Evolutionary conservation across 2,797 vertebrate genomes (phyloP).

Genomic region (Hippoglossus hippoglossus): DNA sequence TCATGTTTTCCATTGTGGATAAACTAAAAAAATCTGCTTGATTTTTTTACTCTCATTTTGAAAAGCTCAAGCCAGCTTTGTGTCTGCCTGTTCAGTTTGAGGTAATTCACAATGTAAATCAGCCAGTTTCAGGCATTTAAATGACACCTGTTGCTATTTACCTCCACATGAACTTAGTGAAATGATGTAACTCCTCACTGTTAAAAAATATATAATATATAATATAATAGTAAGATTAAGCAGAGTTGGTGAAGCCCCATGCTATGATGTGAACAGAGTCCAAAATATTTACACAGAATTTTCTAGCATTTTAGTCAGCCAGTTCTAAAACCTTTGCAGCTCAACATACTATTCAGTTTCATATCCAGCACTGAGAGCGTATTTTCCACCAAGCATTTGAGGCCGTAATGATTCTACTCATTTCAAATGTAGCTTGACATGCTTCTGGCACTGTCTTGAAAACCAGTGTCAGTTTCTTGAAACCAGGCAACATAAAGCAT

Average conservation of each 20-base stretch:
- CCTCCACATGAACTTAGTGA: not conserved
- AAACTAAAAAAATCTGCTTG: not conserved
- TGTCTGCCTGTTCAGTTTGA: not conserved
- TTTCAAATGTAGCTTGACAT: slow-evolving; percentile 17
- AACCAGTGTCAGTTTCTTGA: slow-evolving; percentile 9
- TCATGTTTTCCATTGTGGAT: not conserved
- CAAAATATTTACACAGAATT: too few relatives aligned
- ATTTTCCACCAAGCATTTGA: slow-evolving; percentile 17
- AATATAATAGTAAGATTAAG: too few relatives aligned
- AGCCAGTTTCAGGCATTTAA: not conserved
- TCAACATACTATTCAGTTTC: not conserved
- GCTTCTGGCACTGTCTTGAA: slow-evolving; percentile 4
- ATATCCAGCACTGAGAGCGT: not conserved
- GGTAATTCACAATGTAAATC: not conserved
- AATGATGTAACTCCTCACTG: too few relatives aligned
- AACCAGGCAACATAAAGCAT: not conserved
- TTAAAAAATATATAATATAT: too few relatives aligned
- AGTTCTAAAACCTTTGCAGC: not conserved
- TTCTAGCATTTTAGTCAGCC: not conserved
- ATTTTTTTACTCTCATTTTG: not conserved
- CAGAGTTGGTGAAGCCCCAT: not conserved
- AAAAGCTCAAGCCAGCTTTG: not conserved
- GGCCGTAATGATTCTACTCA: not conserved
- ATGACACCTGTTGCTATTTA: slow-evolving; percentile 36
- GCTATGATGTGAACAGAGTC: not conserved